Conservation (phyloP, 2,797 vertebrate species). For the Carcharodon carcharias region DNA sequence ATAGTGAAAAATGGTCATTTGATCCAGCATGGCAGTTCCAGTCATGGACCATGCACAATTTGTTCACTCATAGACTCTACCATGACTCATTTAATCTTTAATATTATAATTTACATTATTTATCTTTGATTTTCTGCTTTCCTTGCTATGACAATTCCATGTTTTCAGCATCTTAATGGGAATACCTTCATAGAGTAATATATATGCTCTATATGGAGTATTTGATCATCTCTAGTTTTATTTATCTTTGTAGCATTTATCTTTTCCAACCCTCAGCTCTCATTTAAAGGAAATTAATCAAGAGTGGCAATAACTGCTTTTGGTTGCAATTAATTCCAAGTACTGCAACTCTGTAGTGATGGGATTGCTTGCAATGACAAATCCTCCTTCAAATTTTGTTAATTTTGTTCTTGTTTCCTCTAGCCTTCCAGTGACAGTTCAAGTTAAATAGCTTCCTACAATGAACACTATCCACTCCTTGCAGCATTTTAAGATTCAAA, state of each 20-base stretch:
- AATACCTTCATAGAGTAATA: neutral
- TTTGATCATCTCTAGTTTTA: slow-evolving; percentile 18
- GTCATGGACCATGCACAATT: neutral
- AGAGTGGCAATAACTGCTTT: neutral
- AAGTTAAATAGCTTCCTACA: neutral
- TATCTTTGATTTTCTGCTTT: neutral
- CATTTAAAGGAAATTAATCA: slow-evolving; percentile 8
- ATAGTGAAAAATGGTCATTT: neutral
- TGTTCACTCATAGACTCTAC: neutral
- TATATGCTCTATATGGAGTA: neutral
- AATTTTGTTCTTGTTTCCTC: slow-evolving; percentile 22
- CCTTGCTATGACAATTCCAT: neutral
- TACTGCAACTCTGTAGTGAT: neutral
- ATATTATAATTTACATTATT: neutral
- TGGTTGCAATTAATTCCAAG: neutral
- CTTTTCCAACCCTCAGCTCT: neutral
- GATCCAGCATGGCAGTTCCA: neutral
- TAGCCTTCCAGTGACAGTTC: neutral
- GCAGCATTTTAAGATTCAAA: neutral
- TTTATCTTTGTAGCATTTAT: neutral
- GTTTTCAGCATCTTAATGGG: neutral
- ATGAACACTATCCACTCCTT: neutral
- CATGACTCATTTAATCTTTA: neutral
- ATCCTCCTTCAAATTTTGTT: slow-evolving; percentile 22
- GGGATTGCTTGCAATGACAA: neutral